Conservation (phyloP, 2,888 invertebrate genomes). For the Plutella xylostella region DNA sequence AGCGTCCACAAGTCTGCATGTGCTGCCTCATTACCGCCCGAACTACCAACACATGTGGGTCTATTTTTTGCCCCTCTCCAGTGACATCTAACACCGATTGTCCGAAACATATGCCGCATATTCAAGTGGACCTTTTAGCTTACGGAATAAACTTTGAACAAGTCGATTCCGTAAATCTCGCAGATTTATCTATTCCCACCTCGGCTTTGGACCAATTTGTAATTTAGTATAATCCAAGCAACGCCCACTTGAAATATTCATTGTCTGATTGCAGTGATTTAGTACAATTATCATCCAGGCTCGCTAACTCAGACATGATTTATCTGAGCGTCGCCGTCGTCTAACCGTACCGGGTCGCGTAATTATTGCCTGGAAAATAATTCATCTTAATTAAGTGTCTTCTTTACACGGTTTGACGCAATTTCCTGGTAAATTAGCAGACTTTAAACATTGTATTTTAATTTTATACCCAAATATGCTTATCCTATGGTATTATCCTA, state of each 20-base stretch:
- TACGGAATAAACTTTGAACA: background rate
- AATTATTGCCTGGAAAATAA: too few relatives aligned
- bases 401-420: too few relatives aligned
- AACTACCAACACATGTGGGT: constrained; percentile 44
- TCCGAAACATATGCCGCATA: constrained; percentile 10
- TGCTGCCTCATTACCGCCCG: constrained; percentile 26
- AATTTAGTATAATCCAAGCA: constrained; percentile 44
- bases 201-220: constrained; percentile 41
- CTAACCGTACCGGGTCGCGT: too few relatives aligned
- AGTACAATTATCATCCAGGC: constrained; percentile 45
- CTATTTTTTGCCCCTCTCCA: constrained; percentile 35
- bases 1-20: constrained; percentile 37
- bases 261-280: constrained; percentile 56
- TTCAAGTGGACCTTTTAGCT: background rate
- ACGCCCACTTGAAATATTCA: constrained; percentile 53
- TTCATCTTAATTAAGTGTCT: too few relatives aligned
- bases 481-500: too few relatives aligned
- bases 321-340: constrained; percentile 30
- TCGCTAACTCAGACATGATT: constrained; percentile 49
- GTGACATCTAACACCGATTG: constrained; percentile 49
- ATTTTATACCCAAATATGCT: too few relatives aligned
- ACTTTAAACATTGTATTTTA: too few relatives aligned
- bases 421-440: too few relatives aligned
- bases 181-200: constrained; percentile 28
- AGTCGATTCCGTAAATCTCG: background rate